Base-by-base conservation (phyloP, 2,888 invertebrate species). In the Serripes groenlandicus region DNA sequence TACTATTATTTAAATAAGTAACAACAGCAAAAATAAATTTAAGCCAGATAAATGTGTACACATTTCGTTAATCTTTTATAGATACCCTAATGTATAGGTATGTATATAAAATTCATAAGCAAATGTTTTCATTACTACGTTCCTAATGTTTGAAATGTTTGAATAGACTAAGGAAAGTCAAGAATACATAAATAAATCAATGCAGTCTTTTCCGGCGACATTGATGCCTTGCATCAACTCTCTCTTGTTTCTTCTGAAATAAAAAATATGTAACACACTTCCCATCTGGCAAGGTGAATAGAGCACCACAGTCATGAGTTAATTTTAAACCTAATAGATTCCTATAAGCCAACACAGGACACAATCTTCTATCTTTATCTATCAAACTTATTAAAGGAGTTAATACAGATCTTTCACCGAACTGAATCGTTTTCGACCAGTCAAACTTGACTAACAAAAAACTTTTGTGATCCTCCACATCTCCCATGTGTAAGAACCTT, bases 371-470 rank as follows among this genome's bases (percentile, higher is more conserved):
- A 9, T n/a, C 21, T 64, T 64, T 35, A 35, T 35, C 32, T 37
- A 11, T 35, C 37, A 35, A 64, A 32, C n/a, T 4, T 64, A 35
- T 15, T 35, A 35, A 35, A 5, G 64, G 23, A 64, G 35, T 37
- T 11, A 35, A 23, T 64, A 64, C 18, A 21, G 5, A 15, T 23
- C 64, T 34, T 35, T 64, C 35, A 5, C 37, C 37, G 21, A 64
- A 64, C 11, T 35, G 64, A 18, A 64, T 35, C n/a, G 64, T 34
- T 35, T 64, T 64, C 15, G 64, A 35, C 34, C 37, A 64, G 4
- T 35, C 37, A 64, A 60, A 60, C 15, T 30, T 2, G 11, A 64
- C n/a, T 32, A 37, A 26, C 15, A 37, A 64, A 35, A 23, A 64
- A 21, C 1, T 23, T 18, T 32, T 26, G n/a, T 64, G 11, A 35